phyloP scores from a whole-genome alignment of 2,888 invertebrate species.

The Sinodicranocentrus sp. region DNA sequence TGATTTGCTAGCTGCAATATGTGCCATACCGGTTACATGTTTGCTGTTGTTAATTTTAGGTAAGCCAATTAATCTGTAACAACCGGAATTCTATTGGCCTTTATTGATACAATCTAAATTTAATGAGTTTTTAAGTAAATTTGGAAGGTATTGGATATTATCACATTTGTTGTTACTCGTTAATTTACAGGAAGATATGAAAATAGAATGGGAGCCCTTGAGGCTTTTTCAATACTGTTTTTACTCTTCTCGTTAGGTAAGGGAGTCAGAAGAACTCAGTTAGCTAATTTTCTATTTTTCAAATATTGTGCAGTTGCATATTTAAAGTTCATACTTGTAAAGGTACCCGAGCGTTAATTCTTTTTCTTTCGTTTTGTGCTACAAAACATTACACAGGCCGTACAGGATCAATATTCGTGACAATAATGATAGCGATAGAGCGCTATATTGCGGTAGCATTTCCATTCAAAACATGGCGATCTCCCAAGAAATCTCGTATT shows the following conservation, averaged over 20 bases:
- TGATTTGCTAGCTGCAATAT: constrained; percentile 53
- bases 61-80: no score
- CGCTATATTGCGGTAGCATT: constrained; percentile 59
- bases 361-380: not conserved
- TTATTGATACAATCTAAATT: no score
- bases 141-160: no score
- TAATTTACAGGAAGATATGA: constrained; percentile 56
- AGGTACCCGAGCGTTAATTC: not conserved
- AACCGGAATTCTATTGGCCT: no score
- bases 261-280: not conserved
- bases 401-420: constrained; percentile 62
- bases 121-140: no score
- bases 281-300: no score
- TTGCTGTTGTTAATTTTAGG: constrained; percentile 49
- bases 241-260: constrained; percentile 59
- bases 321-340: not conserved
- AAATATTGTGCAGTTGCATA: not conserved
- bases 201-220: constrained; percentile 43
- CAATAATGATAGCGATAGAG: constrained; percentile 58
- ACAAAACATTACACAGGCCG: no score
- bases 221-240: constrained; percentile 35
- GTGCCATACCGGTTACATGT: constrained; percentile 57
- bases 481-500: constrained; percentile 38
- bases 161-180: no score
- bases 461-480: constrained; percentile 54